Conservation (phyloP, 2,888 invertebrate genomes). For the Diabrotica balteata region DNA sequence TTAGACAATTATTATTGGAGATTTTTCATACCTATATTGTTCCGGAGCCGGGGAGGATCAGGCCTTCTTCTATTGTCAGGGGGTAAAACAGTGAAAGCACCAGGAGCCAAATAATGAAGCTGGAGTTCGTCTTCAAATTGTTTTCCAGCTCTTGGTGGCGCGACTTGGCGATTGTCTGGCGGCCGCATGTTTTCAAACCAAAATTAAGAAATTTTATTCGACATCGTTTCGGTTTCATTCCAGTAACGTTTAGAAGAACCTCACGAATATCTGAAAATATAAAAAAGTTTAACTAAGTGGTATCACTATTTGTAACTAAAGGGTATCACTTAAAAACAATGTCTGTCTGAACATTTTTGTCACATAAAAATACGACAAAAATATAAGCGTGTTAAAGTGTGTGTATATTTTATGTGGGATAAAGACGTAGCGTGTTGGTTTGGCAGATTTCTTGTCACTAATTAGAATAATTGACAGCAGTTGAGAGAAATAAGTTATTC, state of each 20-base stretch:
- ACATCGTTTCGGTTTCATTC: conserved; percentile 37
- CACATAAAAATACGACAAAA: too few relatives aligned
- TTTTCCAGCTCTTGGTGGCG: conserved; percentile 50
- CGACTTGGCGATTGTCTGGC: conserved; percentile 47
- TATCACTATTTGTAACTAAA: too few relatives aligned
- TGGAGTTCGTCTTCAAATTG: conserved; percentile 54
- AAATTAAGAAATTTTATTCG: conserved; percentile 31
- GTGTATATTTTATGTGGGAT: too few relatives aligned
- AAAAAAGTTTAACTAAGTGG: too few relatives aligned
- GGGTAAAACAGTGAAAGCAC: conserved; percentile 58
- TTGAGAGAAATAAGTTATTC: too few relatives aligned
- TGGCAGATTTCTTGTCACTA: too few relatives aligned
- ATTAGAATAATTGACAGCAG: too few relatives aligned
- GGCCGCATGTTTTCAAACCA: conserved; percentile 50
- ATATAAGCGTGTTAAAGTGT: too few relatives aligned
- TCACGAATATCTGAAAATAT: conserved; percentile 6
- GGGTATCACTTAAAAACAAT: too few relatives aligned
- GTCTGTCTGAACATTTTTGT: too few relatives aligned
- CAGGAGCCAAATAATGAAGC: conserved; percentile 55
- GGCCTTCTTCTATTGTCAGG: conserved; percentile 52
- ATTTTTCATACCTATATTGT: conserved; percentile 52
- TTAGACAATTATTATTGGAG: too few relatives aligned
- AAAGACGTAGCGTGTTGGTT: too few relatives aligned
- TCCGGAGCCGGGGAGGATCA: conserved; percentile 56
- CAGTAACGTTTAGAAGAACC: conserved; percentile 21